Evolutionary conservation across 2,888 invertebrate species (phyloP).

Genomic region (Folsomia candida): DNA sequence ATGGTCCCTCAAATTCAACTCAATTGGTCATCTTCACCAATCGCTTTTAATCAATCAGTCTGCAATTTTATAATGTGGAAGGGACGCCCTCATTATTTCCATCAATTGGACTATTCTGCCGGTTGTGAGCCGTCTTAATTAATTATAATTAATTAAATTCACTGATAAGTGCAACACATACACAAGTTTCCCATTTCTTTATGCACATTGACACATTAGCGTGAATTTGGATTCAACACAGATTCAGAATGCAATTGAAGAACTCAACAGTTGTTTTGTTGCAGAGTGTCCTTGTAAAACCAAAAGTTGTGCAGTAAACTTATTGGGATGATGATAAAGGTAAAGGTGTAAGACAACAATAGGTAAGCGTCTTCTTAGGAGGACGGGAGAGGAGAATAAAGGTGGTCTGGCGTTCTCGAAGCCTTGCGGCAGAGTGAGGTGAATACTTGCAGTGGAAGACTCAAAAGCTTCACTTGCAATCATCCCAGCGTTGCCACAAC

Average conservation of each 20-base stretch:
- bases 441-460: conserved; percentile 26
- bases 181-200: neutral
- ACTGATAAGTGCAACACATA: neutral
- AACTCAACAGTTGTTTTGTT: too few relatives aligned
- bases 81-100: neutral
- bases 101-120: neutral
- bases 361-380: neutral
- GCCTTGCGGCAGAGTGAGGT: conserved; percentile 42
- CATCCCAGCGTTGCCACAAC: conserved; percentile 23
- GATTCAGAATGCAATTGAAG: neutral
- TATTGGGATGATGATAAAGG: neutral
- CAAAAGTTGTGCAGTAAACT: neutral
- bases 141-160: neutral
- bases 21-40: neutral
- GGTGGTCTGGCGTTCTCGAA: conserved; percentile 13
- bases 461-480: neutral
- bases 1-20: neutral
- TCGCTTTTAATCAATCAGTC: neutral
- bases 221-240: neutral
- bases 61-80: too few relatives aligned
- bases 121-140: neutral
- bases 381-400: neutral
- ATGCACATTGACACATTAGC: neutral
- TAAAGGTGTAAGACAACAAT: neutral
- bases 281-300: too few relatives aligned